phyloP scores from a whole-genome alignment of 2,797 vertebrate genomes.

The Sebastiscus albofasciatus region DNA sequence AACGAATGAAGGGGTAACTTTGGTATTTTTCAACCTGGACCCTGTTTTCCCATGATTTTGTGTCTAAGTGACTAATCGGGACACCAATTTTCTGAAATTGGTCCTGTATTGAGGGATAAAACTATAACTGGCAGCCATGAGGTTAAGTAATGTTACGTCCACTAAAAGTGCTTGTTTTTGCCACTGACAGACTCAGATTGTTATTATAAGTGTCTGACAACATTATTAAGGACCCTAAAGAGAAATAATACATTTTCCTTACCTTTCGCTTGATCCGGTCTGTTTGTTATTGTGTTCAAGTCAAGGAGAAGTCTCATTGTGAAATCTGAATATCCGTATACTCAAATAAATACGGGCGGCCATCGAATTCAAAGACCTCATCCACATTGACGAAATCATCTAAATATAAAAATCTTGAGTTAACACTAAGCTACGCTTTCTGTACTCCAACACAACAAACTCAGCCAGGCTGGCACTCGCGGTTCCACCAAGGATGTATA shows the following conservation, averaged over 20 bases:
- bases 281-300: too few species aligned
- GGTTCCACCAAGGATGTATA: not conserved
- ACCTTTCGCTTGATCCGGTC: not conserved
- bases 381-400: too few species aligned
- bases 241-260: accelerated
- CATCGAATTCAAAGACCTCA: too few species aligned
- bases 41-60: not conserved
- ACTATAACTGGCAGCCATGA: accelerated
- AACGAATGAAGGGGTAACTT: not conserved
- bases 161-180: not conserved
- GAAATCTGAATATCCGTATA: not conserved
- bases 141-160: not conserved
- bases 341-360: too few species aligned
- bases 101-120: not conserved
- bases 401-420: too few species aligned
- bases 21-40: not conserved
- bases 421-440: too few species aligned
- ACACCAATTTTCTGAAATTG: not conserved
- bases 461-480: not conserved
- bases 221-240: not conserved
- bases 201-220: too few species aligned
- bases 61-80: not conserved
- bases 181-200: too few species aligned
- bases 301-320: not conserved
- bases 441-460: not conserved